Base-by-base conservation (phyloP, 2,797 vertebrate genomes). In the Sebastes miniatus region DNA sequence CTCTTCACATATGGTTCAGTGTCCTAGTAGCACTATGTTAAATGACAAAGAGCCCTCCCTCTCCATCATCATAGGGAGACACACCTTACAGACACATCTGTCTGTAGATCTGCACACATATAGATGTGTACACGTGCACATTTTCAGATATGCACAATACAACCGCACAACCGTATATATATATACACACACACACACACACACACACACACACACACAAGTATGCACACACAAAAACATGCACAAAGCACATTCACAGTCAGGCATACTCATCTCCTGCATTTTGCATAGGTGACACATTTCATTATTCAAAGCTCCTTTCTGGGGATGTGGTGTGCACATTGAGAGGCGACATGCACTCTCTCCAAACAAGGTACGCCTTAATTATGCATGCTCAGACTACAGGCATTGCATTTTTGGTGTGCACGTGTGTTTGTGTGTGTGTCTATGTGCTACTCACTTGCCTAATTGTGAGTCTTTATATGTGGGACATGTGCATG, bases 221-320 rank as follows among this genome's bases (percentile, higher is more conserved):
- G n/a, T 47, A 79, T 29, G 69, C 81, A 76, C 77, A 85, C 81
- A 89, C 82, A 78, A 89, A 90, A 86, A 88, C 83, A 92, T 83
- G 83, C 89, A 93, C 83, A 91, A 79, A 87, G 84, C 87, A 87
- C 76, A 92, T 83, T 92, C 91, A 86, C 75, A 77, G 86, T 82
- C 89, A 88, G 91, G 84, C 89, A 88, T 77, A 88, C 87, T 93
- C 89, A 94, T 93, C 93, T 95, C 90, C 88, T 95, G 94, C 95
- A 96, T 95, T 96, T 95, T 95, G 94, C 95, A 96, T 96, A 94
- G 92, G 91, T 95, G 93, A 95, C 93, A 95, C 93, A 95, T 94
- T 96, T 96, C 95, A 96, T 96, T 96, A 96, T 96, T 96, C 94
- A 96, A 92, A 94, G 92, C 92, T 94, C 89, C 94, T 94, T 95